phyloP scores from a whole-genome alignment of 1,140 invertebrate species.

The Homarus americanus region DNA sequence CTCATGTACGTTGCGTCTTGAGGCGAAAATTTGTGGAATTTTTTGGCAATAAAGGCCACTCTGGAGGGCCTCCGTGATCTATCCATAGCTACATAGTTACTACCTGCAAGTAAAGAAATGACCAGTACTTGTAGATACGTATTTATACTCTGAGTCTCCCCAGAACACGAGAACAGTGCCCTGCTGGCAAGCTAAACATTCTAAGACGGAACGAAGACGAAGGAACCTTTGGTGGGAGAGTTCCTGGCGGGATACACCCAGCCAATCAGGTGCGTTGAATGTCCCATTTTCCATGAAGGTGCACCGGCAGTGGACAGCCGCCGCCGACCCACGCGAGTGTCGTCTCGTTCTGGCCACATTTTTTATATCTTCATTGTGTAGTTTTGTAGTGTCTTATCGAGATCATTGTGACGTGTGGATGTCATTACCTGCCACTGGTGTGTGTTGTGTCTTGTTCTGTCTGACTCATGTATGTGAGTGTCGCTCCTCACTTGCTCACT shows the following conservation, averaged over 20 bases:
- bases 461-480: neutral
- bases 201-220: constrained; percentile 61
- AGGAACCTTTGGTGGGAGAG: constrained; percentile 10
- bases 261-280: constrained; percentile 63
- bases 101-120: no score
- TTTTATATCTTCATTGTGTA: no score
- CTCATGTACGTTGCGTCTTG: constrained; percentile 40
- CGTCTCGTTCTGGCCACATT: constrained; percentile 24
- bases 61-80: no score
- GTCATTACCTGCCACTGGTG: neutral
- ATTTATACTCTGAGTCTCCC: no score
- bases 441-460: neutral
- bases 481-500: no score
- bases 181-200: constrained; percentile 39
- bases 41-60: neutral
- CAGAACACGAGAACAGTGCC: neutral
- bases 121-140: no score
- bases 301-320: constrained; percentile 53
- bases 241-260: constrained; percentile 19
- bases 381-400: neutral
- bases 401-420: neutral
- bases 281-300: constrained; percentile 69
- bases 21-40: constrained; percentile 34
- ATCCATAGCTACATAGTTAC: no score
- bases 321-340: neutral